Conservation (phyloP, 2,888 invertebrate species). For the Orthosia gothica region DNA sequence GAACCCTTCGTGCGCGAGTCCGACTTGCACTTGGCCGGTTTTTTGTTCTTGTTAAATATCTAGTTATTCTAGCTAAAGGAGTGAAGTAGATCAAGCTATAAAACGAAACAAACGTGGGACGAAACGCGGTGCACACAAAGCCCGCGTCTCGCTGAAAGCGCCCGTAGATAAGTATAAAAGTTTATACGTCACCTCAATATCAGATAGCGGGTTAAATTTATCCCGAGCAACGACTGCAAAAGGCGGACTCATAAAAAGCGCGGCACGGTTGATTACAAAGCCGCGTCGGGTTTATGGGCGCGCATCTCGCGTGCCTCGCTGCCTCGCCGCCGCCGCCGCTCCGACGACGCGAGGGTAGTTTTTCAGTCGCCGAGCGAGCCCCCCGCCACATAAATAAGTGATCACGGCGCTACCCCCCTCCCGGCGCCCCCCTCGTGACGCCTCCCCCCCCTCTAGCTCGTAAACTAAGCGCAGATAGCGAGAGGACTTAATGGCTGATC, state of each 20-base stretch:
- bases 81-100: slow-evolving; percentile 4
- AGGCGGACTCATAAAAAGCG: slow-evolving; percentile 89
- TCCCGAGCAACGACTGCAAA: slow-evolving; percentile 84
- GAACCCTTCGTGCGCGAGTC: no score
- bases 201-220: slow-evolving; percentile 87
- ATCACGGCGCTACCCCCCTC: slow-evolving; percentile 79
- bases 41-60: not conserved
- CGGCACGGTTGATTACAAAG: slow-evolving; percentile 89
- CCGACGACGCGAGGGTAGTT: slow-evolving; percentile 87
- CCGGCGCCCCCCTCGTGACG: slow-evolving; percentile 70
- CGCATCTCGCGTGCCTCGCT: slow-evolving; percentile 78
- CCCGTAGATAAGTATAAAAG: slow-evolving; percentile 72
- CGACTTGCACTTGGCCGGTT: no score
- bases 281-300: slow-evolving; percentile 84
- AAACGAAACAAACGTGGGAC: slow-evolving; percentile 25
- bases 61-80: not conserved
- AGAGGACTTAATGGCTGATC: slow-evolving; percentile 92
- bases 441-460: slow-evolving; percentile 87
- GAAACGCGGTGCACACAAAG: slow-evolving; percentile 54
- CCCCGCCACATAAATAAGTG: slow-evolving; percentile 90
- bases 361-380: slow-evolving; percentile 85
- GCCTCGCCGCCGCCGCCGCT: slow-evolving; percentile 72
- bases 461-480: slow-evolving; percentile 91
- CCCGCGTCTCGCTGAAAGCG: slow-evolving; percentile 60
- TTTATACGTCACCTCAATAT: slow-evolving; percentile 81